These are phyloP conservation scores for Sander lucioperca DNA, from an alignment of 2,113 vertebrate species.

Conservation along the genomic window DNA sequence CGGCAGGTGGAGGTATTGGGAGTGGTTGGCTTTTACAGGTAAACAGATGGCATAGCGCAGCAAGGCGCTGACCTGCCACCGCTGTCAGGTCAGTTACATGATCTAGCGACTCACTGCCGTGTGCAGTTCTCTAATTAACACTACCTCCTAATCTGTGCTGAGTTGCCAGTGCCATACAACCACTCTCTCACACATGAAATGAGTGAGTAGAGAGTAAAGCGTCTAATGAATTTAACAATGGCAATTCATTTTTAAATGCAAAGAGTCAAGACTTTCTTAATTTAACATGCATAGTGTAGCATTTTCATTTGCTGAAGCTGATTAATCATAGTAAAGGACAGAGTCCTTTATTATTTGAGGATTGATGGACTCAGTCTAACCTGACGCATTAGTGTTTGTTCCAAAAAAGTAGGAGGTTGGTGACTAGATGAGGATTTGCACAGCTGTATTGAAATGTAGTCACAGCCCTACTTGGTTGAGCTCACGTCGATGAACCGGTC, in stretches of 20 bases:
- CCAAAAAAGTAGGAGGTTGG: background rate
- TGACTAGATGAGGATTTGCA: background rate
- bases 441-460: slow-evolving; percentile 33
- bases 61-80: slow-evolving; percentile 62
- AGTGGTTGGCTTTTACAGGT: slow-evolving; percentile 63
- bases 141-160: slow-evolving; percentile 53
- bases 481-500: slow-evolving; percentile 19
- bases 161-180: slow-evolving; percentile 16
- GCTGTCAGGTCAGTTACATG: slow-evolving; percentile 70
- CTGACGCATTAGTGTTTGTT: background rate
- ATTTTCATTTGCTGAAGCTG: background rate
- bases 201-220: background rate
- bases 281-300: background rate
- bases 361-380: background rate
- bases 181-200: background rate
- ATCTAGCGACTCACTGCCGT: slow-evolving; percentile 53
- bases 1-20: slow-evolving; percentile 16
- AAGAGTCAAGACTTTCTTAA: background rate
- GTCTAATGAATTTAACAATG: background rate
- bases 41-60: slow-evolving; percentile 79
- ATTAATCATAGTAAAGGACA: background rate
- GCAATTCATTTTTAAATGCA: slow-evolving; percentile 1
- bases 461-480: background rate
- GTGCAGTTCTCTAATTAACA: slow-evolving; percentile 66
- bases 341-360: background rate